Evolutionary conservation across 1,140 invertebrate genomes (phyloP), one percentile per base, ranked within the genome.

Genomic region (Drosophila parabipectinata): DNA sequence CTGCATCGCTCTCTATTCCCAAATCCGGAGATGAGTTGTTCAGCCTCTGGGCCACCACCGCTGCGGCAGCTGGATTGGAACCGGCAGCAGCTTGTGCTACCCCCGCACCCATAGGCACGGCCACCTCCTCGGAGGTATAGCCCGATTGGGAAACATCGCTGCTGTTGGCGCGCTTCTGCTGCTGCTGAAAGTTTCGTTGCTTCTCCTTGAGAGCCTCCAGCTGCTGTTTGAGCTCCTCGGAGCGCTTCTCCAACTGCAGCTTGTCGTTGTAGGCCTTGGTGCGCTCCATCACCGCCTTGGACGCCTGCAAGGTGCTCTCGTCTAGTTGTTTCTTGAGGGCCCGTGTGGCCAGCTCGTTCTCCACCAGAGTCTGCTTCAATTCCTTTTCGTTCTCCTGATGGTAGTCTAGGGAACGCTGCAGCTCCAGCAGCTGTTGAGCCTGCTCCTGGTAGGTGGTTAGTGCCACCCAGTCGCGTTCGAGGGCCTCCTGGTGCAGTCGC

Each of bases 1-100:
- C 94, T 3, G 93, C 92, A 75, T 95, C 95, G 77, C 95, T 95
- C 82, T 96, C 95, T 51, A 96, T 96, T 3, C 95, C 95, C 50
- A 96, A 92, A 92, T 96, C 95, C 1, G 95, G 95, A 2, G 95
- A 95, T 34, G 94, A 94, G 77, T 94, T 95, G 1, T 88, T 90
- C 4, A 92, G 69, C 1, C 91, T 77, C 26, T 92, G 76, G 9
- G 90, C 89, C 7, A 73, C 69, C 14, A 87, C 91, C 15, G 56
- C 58, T 10, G 50, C 37, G 7, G 30, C 47, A 7, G 63, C 26
- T 18, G 66, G 66, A 39, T 34, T 59, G 21, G 39, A 14, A 9
- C 66, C 34, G 12, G 21, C 41, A 32, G 32, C 37, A 7, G 54
- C 53, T 18, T 41, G 55, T 7, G 32, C 44, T 7, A 18, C 56